Evolutionary conservation across 2,113 vertebrate genomes (phyloP).

Genomic region (Cheilinus undulatus): DNA sequence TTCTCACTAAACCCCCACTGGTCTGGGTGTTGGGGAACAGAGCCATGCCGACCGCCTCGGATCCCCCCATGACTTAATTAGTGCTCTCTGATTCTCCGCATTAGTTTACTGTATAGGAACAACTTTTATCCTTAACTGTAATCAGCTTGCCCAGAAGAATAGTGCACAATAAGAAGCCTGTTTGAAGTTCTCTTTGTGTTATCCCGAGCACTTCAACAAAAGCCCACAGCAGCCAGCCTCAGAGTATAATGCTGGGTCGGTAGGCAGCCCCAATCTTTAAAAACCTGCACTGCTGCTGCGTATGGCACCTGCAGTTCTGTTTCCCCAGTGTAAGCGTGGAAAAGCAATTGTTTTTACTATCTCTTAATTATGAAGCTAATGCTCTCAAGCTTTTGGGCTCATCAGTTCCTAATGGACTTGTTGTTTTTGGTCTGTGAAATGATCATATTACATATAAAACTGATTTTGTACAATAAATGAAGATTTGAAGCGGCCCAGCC

Average conservation of each 20-base stretch:
- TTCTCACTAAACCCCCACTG: conserved; percentile 66
- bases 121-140: conserved; percentile 83
- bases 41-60: conserved; percentile 65
- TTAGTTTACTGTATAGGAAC: conserved; percentile 83
- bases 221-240: conserved; percentile 69
- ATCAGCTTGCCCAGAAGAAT: conserved; percentile 83
- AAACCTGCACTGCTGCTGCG: conserved; percentile 62
- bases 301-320: conserved; percentile 56
- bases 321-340: conserved; percentile 28
- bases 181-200: conserved; percentile 82
- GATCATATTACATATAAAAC: conserved; percentile 61
- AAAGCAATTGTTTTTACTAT: conserved; percentile 68
- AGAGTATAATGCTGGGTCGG: conserved; percentile 52
- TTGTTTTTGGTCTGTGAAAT: conserved; percentile 55
- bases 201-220: conserved; percentile 75
- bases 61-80: conserved; percentile 84
- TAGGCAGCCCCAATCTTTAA: conserved; percentile 43
- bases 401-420: conserved; percentile 51
- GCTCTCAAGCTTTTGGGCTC: conserved; percentile 42
- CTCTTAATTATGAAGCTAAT: conserved; percentile 50
- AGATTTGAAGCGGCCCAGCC: conserved; percentile 31
- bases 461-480: conserved; percentile 65
- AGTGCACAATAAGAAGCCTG: conserved; percentile 72
- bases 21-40: conserved; percentile 74
- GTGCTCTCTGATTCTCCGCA: conserved; percentile 80